Conservation (phyloP, 2,113 vertebrate genomes). For the Regulus satrapa region DNA sequence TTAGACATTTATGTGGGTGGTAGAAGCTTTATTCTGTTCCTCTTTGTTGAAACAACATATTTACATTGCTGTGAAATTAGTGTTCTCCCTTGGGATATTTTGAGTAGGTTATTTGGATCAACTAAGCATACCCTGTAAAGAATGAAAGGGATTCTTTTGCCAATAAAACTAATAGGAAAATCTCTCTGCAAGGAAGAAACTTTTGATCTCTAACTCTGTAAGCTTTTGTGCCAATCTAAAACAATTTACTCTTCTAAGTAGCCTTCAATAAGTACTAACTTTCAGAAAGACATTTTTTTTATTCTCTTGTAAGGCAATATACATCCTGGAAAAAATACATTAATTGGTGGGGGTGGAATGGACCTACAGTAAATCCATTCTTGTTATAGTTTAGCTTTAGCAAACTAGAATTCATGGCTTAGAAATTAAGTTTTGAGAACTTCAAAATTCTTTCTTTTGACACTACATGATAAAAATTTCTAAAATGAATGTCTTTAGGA, state of each 20-base stretch:
- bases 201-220: not conserved
- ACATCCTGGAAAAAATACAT: not conserved
- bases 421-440: not conserved
- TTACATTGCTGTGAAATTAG: not conserved
- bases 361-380: not conserved
- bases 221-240: not conserved
- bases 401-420: not conserved
- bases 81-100: not conserved
- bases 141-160: not conserved
- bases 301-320: not conserved
- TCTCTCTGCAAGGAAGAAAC: not conserved
- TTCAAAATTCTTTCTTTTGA: not conserved
- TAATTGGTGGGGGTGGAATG: rapidly evolving
- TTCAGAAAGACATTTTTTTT: not conserved
- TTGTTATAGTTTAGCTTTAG: not conserved
- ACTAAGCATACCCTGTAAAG: not conserved
- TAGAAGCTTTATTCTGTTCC: not conserved
- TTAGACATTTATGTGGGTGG: not conserved
- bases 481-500: not conserved
- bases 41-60: slow-evolving; percentile 28
- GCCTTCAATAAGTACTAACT: not conserved
- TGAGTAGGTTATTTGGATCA: not conserved
- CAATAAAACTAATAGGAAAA: not conserved
- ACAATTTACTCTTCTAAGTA: not conserved
- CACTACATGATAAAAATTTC: not conserved